Percentiles rank a stretch among this genome's conserved stretches.
Conservation (phyloP, 2,113 vertebrate genomes). For the Dryoscopus gambensis region DNA sequence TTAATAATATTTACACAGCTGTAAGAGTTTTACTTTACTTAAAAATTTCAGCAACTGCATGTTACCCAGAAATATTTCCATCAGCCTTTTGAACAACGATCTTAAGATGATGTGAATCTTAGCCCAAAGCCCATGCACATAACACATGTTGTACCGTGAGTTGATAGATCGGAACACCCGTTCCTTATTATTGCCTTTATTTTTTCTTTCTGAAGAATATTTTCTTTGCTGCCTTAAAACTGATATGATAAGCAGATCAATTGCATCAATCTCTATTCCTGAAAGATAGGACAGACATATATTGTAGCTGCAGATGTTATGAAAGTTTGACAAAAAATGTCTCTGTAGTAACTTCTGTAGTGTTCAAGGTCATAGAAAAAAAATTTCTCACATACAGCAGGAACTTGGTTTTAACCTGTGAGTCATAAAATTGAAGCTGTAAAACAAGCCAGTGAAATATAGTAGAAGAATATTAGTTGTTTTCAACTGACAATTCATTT, state of each 20-base stretch:
- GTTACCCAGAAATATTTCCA: slow-evolving; percentile 27
- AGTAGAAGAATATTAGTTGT: slow-evolving; percentile 14
- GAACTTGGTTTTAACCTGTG: neutral
- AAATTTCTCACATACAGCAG: neutral
- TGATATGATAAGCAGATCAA: neutral
- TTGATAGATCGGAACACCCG: neutral
- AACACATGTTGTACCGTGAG: neutral
- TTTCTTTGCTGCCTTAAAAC: slow-evolving; percentile 17
- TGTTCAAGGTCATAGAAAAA: slow-evolving; percentile 26
- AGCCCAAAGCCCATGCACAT: neutral
- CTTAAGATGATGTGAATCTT: neutral
- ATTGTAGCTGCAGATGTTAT: neutral
- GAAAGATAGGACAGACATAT: neutral
- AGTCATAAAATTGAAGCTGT: slow-evolving; percentile 34
- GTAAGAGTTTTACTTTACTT: slow-evolving; percentile 20
- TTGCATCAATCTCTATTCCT: neutral
- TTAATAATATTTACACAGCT: slow-evolving; percentile 58
- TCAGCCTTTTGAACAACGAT: neutral
- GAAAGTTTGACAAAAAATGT: neutral
- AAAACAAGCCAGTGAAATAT: slow-evolving; percentile 19
- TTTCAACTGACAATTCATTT: slow-evolving; percentile 39
- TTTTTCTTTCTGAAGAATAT: slow-evolving; percentile 27
- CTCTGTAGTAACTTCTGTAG: neutral
- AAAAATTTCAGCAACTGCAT: slow-evolving; percentile 10
- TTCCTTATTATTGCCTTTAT: slow-evolving; percentile 29